These are phyloP conservation scores for human DNA, from an alignment of 2,113 vertebrate species.

Conservation along the genomic window GRCh38 chr2:46377501-46378000, in stretches of 20 bases:
- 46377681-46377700: background rate
- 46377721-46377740: background rate
- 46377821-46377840: background rate
- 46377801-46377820: background rate
- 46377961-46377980: constrained; percentile 83
- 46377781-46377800: background rate
- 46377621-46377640: background rate
- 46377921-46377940: constrained; percentile 83
- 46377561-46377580: background rate
- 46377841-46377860: background rate
- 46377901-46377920: constrained; percentile 87
- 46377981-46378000: constrained; percentile 79
- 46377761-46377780: background rate
- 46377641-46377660: background rate
- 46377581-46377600: background rate
- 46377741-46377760: background rate
- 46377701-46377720: background rate
- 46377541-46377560: background rate
- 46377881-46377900: constrained; percentile 83
- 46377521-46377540: too few relatives aligned
- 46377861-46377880: background rate
- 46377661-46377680: background rate
- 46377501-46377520: too few relatives aligned
- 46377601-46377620: background rate
- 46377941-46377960: constrained; percentile 87